Percentiles rank a stretch among this genome's conserved stretches.
phyloP scores from a whole-genome alignment of 1,140 invertebrate genomes.

The Frieseomelitta varia region DNA sequence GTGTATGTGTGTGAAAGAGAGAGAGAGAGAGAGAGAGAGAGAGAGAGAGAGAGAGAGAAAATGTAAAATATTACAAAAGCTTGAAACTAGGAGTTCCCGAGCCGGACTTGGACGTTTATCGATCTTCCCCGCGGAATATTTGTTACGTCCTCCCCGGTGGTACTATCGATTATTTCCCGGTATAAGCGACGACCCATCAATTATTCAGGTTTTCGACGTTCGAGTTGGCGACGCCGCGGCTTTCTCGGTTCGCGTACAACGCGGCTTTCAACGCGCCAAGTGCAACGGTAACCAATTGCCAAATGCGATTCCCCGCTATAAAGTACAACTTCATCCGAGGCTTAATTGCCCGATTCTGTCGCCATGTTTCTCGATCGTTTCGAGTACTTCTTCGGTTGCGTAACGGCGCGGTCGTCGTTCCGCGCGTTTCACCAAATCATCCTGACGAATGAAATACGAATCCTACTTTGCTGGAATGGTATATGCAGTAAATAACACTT shows the following conservation, averaged over 20 bases:
- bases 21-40: no score
- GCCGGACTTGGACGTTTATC: conserved; percentile 5
- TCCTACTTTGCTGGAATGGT: not conserved
- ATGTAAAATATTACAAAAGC: not conserved
- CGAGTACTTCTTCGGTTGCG: not conserved
- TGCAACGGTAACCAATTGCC: conserved; percentile 23
- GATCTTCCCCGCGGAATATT: conserved; percentile 42
- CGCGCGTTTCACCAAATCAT: not conserved
- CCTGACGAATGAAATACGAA: not conserved
- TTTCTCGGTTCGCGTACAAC: conserved; percentile 29
- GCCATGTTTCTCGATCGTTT: not conserved
- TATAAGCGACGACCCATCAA: conserved; percentile 28
- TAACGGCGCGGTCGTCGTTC: not conserved
- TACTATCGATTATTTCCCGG: conserved; percentile 53
- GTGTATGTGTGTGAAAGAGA: no score
- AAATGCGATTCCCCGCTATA: conserved; percentile 26
- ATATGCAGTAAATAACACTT: not conserved
- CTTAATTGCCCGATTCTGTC: conserved; percentile 26
- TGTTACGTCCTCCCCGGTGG: conserved; percentile 60
- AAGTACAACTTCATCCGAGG: conserved; percentile 44
- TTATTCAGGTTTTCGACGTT: conserved; percentile 59
- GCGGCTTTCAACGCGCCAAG: not conserved
- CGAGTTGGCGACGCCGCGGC: conserved; percentile 15
- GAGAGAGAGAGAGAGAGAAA: not conserved
- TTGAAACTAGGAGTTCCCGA: not conserved